Conservation (phyloP, 2,797 vertebrate genomes). For the Spheniscus humboldti region DNA sequence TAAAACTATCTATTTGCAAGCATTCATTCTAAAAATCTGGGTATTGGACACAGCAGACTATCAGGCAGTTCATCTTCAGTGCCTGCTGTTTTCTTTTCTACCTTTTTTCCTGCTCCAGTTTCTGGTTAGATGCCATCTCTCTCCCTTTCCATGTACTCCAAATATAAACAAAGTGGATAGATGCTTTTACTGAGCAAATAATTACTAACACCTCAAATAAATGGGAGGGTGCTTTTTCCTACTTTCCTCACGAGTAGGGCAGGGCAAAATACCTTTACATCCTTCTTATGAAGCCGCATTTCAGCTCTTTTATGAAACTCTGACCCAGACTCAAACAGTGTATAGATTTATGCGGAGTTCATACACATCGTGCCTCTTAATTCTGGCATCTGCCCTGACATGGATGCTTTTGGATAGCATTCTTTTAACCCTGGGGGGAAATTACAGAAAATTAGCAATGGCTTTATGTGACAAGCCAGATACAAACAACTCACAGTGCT, state of each 20-base stretch:
- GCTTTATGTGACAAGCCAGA: neutral
- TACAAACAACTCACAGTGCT: neutral
- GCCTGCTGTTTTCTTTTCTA: neutral
- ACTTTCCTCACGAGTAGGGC: neutral
- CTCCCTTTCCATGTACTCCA: neutral
- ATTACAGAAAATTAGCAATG: neutral
- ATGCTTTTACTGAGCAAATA: neutral
- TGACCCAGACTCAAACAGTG: neutral
- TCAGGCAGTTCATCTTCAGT: neutral
- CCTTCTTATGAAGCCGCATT: neutral
- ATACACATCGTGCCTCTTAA: neutral
- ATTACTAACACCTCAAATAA: neutral
- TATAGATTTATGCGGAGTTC: neutral
- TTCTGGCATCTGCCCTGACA: neutral
- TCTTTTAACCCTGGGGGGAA: slow-evolving; percentile 11
- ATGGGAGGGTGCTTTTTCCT: neutral
- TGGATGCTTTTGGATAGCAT: neutral
- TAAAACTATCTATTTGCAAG: neutral
- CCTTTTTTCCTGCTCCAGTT: neutral
- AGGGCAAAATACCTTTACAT: neutral
- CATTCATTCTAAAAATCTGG: neutral
- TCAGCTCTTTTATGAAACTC: neutral
- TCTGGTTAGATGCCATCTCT: neutral
- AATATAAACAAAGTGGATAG: neutral
- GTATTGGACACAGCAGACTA: neutral